phyloP scores from a whole-genome alignment of 2,888 invertebrate species.

The Agrochola lota region DNA sequence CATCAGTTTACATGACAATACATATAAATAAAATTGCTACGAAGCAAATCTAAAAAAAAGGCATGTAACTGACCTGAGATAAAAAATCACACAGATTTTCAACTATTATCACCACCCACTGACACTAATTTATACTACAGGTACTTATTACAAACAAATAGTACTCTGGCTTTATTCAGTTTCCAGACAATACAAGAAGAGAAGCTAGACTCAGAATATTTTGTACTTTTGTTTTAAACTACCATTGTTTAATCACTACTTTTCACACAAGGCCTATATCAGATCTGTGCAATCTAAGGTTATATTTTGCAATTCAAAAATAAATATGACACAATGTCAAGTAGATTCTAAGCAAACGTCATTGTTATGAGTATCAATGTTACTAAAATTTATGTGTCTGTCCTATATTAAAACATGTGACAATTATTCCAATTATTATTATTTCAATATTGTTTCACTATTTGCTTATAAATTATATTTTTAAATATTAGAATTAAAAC shows the following conservation, averaged over 20 bases:
- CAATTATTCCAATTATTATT: too few species aligned
- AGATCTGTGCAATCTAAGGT: slow-evolving; percentile 32
- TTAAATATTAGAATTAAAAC: too few species aligned
- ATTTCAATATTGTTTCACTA: too few species aligned
- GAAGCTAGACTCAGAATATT: slow-evolving; percentile 1
- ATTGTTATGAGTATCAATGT: slow-evolving; percentile 25
- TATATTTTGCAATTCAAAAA: slow-evolving; percentile 26
- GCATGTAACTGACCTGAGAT: slow-evolving; percentile 14
- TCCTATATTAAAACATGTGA: not conserved
- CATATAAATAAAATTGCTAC: slow-evolving; percentile 9
- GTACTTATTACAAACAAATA: not conserved
- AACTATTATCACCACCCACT: slow-evolving; percentile 22
- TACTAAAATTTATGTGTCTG: not conserved
- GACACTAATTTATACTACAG: slow-evolving; percentile 14
- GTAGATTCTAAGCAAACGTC: slow-evolving; percentile 33
- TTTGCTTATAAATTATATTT: too few species aligned
- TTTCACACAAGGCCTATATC: slow-evolving; percentile 35
- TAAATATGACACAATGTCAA: slow-evolving; percentile 50
- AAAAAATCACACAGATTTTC: slow-evolving; percentile 30
- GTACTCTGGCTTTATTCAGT: not conserved
- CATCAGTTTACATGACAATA: slow-evolving; percentile 36
- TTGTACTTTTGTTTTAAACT: slow-evolving; percentile 2
- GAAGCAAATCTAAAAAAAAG: slow-evolving; percentile 9
- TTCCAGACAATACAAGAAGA: not conserved
- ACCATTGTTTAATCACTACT: slow-evolving; percentile 16